These are phyloP conservation scores for Diadumene lineata DNA, from an alignment of 92 coral and sea anemone genomes.

Conservation along the genomic window DNA sequence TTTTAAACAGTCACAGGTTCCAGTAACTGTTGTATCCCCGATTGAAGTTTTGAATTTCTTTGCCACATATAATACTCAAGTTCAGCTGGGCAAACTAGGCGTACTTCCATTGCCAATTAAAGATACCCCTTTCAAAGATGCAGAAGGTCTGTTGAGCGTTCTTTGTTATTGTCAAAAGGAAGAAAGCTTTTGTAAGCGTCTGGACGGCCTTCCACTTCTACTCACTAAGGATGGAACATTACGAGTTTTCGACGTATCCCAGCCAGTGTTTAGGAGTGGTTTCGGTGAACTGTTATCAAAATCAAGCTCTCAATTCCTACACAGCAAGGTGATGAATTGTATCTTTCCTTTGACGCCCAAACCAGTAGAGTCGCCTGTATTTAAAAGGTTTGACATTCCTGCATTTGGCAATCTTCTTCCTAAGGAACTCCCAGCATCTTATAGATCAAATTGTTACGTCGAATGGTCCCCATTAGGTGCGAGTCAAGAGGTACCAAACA, in stretches of 20 bases:
- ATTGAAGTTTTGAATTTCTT: slow-evolving; percentile 45
- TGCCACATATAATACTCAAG: slow-evolving; percentile 24
- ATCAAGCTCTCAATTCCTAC: slow-evolving; percentile 38
- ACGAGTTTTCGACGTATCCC: slow-evolving; percentile 29
- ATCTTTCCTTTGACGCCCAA: slow-evolving; percentile 2
- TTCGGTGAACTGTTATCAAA: slow-evolving; percentile 39
- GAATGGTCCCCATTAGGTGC: slow-evolving; percentile 28
- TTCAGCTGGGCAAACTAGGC: slow-evolving; percentile 36
- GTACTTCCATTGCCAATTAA: slow-evolving; percentile 31
- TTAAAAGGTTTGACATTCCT: slow-evolving; percentile 36
- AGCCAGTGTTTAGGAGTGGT: slow-evolving; percentile 46
- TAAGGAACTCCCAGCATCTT: not conserved
- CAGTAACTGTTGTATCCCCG: slow-evolving; percentile 30
- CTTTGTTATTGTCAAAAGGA: slow-evolving; percentile 63
- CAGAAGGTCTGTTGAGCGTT: slow-evolving; percentile 8
- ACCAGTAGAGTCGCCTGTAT: slow-evolving; percentile 15
- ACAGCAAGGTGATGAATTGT: slow-evolving; percentile 8
- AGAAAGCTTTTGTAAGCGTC: slow-evolving; percentile 38
- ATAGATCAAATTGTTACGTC: not conserved
- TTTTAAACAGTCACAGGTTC: slow-evolving; percentile 35
- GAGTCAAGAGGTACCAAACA: slow-evolving; percentile 13
- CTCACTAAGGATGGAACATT: slow-evolving; percentile 70
- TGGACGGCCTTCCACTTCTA: slow-evolving; percentile 78
- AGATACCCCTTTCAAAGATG: slow-evolving; percentile 40
- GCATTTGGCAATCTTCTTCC: slow-evolving; percentile 34